These are phyloP conservation scores for Acrobeloides nanus DNA, from an alignment of 2,888 invertebrate species.

Conservation along the genomic window DNA sequence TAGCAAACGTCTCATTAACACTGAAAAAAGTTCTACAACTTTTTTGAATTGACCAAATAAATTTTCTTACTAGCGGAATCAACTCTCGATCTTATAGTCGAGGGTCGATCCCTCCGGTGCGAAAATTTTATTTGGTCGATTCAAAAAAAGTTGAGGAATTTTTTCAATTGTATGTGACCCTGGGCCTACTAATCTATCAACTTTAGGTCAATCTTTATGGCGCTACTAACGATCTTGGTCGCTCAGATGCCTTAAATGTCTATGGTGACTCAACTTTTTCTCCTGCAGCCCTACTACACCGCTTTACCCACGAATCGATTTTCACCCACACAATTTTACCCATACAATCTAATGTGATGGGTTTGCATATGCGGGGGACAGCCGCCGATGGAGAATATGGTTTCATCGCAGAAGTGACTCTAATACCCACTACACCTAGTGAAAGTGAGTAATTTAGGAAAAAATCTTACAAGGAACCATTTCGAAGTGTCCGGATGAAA, in stretches of 20 bases:
- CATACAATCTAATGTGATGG: conserved; percentile 11
- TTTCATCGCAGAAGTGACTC: conserved; percentile 92
- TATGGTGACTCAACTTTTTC: conserved; percentile 37
- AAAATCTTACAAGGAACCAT: too few relatives aligned
- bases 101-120: too few relatives aligned
- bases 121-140: too few relatives aligned
- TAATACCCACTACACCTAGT: conserved; percentile 64
- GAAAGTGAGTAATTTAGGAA: too few relatives aligned
- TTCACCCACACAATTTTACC: conserved; percentile 15
- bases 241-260: conserved; percentile 40
- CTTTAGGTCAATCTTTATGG: conserved; percentile 42
- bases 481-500: too few relatives aligned
- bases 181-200: background rate
- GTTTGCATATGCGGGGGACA: conserved; percentile 61
- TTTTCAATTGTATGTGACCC: too few relatives aligned
- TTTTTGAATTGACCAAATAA: background rate
- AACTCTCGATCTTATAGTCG: background rate
- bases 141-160: too few relatives aligned
- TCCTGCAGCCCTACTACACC: conserved; percentile 24
- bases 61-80: background rate
- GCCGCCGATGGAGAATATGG: conserved; percentile 88
- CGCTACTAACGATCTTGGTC: conserved; percentile 35
- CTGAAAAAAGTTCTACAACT: background rate
- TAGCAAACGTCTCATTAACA: too few relatives aligned
- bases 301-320: conserved; percentile 20